Evolutionary conservation across 2,888 invertebrate species (phyloP), one percentile per base, ranked within the genome.

Genomic region (Choreutis nemorana): DNA sequence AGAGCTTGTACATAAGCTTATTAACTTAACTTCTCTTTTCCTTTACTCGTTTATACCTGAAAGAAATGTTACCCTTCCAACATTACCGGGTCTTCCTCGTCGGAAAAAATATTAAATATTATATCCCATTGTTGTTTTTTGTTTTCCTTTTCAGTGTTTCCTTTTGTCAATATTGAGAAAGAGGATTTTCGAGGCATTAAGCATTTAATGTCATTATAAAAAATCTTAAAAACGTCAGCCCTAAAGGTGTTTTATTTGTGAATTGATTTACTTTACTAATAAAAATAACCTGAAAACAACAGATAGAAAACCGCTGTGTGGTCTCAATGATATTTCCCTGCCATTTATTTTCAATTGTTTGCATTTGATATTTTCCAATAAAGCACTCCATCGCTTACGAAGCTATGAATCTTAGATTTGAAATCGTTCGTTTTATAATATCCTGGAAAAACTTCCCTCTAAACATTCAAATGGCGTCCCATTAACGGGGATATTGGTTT

Each of bases 1-100:
- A 49, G 45, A 51, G 54, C 50, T 55, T 54, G 45, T 55, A 52
- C 51, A 50, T 66, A 62, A 66, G 66, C 64, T 64, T 67, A 68
- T 68, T 70, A 67, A 63, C 52, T 58, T 44, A 46, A 48, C 46
- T 49, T 52, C 48, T 43, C 41, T 46, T 52, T 50, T 52, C 42
- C 44, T 48, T 48, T 47, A 40, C 33, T 44, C 41, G 37, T 41
- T 30, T 37, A 36, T 18, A 8, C 9, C 18, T 6, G 11, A 3
- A 30, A 35, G 31, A 30, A 33, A 24, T 30, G 16, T 28, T 35
- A 28, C 25, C n/a, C n/a, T 14, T 11, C 24, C 30, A 24, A 21
- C 28, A 18, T 32, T 27, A 28, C 18, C 10, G 18, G 10, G 29
- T 30, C 22, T 27, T 32, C 29, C 23, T 28, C 15, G 26, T 15